phyloP scores from a whole-genome alignment of 2,888 invertebrate species.

The Pyrgus malvae region DNA sequence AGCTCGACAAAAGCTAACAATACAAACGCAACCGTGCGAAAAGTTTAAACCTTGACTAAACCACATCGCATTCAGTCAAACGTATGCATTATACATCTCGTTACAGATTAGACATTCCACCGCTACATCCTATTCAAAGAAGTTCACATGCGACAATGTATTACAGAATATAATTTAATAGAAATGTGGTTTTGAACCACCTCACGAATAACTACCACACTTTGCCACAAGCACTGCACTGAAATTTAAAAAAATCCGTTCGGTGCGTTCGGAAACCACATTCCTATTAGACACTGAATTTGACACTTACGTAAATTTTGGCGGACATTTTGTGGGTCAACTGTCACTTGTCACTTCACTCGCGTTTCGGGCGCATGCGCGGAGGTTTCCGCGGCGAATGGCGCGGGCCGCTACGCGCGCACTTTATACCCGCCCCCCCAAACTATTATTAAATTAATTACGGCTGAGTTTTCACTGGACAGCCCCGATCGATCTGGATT shows the following conservation, averaged over 20 bases:
- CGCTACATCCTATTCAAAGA: conserved; percentile 27
- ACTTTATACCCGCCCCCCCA: conserved; percentile 77
- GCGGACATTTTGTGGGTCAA: conserved; percentile 68
- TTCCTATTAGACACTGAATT: conserved; percentile 55
- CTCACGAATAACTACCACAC: conserved; percentile 38
- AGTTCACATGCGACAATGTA: conserved; percentile 57
- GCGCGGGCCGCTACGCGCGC: conserved; percentile 47
- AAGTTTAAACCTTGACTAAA: conserved; percentile 9
- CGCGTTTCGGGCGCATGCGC: conserved; percentile 72
- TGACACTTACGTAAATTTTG: conserved; percentile 80
- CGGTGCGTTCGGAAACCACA: conserved; percentile 72
- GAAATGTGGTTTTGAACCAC: conserved; percentile 74
- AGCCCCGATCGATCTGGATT: conserved; percentile 63
- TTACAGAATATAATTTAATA: too few species aligned
- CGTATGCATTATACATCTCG: conserved; percentile 4
- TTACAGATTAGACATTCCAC: conserved; percentile 14
- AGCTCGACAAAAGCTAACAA: conserved; percentile 13
- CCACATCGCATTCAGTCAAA: conserved; percentile 4
- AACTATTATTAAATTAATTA: conserved; percentile 74
- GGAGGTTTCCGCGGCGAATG: conserved; percentile 73
- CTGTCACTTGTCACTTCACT: conserved; percentile 70
- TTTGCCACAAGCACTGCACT: conserved; percentile 33
- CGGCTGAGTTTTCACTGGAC: conserved; percentile 68
- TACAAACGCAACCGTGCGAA: conserved; percentile 15
- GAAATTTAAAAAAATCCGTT: conserved; percentile 42